These are phyloP conservation scores for Poeciliopsis gracilis DNA, from an alignment of 2,797 vertebrate genomes.

Conservation along the genomic window DNA sequence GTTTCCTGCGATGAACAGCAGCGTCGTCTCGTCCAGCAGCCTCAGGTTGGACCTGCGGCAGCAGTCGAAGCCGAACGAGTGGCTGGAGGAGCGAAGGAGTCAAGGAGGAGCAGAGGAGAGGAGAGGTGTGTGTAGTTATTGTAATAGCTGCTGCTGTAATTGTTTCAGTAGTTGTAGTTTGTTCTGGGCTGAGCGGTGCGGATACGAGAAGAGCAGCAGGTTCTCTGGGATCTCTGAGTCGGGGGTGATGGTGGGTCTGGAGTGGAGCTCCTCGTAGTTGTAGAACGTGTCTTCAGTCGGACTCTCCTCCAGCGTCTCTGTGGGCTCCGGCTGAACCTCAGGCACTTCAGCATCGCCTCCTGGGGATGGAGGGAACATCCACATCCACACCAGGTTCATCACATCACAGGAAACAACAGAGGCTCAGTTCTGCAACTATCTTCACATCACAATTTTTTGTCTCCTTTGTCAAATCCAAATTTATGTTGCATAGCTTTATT, in stretches of 20 bases:
- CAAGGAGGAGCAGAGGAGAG: conserved; percentile 34
- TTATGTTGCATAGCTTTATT: too few species aligned
- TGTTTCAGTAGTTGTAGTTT: neutral
- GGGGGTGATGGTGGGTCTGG: conserved; percentile 79
- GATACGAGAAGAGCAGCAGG: conserved; percentile 91
- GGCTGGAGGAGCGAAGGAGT: conserved; percentile 68
- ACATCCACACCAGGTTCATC: neutral
- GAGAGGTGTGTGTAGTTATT: too few species aligned
- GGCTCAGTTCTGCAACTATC: too few species aligned
- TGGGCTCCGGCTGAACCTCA: conserved; percentile 15
- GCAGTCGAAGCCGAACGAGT: conserved; percentile 95
- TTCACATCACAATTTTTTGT: too few species aligned
- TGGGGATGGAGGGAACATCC: neutral
- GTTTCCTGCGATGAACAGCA: conserved; percentile 91
- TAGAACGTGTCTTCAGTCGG: conserved; percentile 82
- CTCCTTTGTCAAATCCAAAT: too few species aligned
- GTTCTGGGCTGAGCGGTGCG: conserved; percentile 41
- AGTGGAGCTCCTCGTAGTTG: conserved; percentile 79
- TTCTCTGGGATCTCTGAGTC: conserved; percentile 82
- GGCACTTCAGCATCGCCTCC: neutral
- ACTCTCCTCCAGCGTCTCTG: neutral
- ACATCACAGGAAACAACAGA: neutral
- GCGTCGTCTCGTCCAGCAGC: conserved; percentile 82
- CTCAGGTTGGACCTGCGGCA: conserved; percentile 86
- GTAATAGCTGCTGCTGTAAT: too few species aligned